phyloP scores from a whole-genome alignment of 2,888 invertebrate species.

The Lordiphosa andalusiaca region DNA sequence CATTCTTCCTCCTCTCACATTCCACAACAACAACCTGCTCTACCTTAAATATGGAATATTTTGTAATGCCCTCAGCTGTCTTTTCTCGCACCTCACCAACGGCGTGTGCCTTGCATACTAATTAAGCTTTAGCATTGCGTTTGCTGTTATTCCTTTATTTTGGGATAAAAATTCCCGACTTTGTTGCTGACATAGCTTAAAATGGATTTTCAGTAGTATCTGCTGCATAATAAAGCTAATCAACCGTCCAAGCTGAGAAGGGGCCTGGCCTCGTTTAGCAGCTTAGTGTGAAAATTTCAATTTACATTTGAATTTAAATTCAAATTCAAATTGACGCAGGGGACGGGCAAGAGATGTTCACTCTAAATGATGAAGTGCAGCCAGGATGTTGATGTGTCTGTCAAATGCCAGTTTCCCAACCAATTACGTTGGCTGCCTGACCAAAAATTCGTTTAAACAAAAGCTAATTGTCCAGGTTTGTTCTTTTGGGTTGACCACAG shows the following conservation, averaged over 20 bases:
- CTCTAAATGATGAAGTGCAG: constrained; percentile 7
- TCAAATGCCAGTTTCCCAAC: constrained; percentile 1
- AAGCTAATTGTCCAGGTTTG: constrained; percentile 14
- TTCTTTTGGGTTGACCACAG: constrained; percentile 6
- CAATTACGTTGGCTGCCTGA: constrained; percentile 13
- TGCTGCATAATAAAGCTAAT: constrained; percentile 68
- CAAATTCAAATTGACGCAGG: constrained; percentile 16
- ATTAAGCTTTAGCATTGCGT: constrained; percentile 31
- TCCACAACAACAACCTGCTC: too few relatives aligned
- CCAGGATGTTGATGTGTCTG: not conserved
- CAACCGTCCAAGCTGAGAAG: constrained; percentile 45
- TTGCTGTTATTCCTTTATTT: too few relatives aligned
- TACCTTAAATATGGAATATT: not conserved
- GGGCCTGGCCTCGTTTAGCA: constrained; percentile 17
- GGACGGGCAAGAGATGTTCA: constrained; percentile 5
- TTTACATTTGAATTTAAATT: constrained; percentile 35
- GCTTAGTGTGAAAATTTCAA: constrained; percentile 41
- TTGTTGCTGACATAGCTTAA: constrained; percentile 42
- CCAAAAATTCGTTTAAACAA: constrained; percentile 19
- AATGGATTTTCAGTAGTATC: constrained; percentile 54
- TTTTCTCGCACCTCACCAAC: constrained; percentile 19
- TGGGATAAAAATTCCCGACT: not conserved
- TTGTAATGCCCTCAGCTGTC: constrained; percentile 9
- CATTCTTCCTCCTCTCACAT: too few relatives aligned
- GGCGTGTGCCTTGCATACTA: constrained; percentile 66